These are phyloP conservation scores for Macquaria ambigua DNA, from an alignment of 2,113 vertebrate species.

Conservation along the genomic window DNA sequence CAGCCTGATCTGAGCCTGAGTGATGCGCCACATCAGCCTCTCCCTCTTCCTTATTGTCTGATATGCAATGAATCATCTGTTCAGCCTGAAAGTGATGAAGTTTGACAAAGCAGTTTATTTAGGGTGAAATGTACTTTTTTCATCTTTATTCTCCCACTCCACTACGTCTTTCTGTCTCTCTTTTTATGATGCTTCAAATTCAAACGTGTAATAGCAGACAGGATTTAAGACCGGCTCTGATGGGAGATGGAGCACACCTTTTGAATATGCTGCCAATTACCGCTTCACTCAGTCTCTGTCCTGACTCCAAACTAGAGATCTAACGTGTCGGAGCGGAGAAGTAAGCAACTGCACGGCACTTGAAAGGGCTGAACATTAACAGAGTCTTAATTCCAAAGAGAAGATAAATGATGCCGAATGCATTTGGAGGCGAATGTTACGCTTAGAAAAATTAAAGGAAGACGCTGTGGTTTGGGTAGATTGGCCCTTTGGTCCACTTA, in stretches of 20 bases:
- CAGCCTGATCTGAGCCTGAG: conserved; percentile 40
- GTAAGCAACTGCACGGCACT: conserved; percentile 33
- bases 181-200: conserved; percentile 41
- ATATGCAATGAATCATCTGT: conserved; percentile 45
- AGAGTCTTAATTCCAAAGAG: conserved; percentile 38
- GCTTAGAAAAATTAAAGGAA: conserved; percentile 49
- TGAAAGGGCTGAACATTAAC: conserved; percentile 54
- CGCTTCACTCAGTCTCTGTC: conserved; percentile 50
- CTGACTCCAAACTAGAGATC: conserved; percentile 65
- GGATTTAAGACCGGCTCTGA: conserved; percentile 50
- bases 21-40: conserved; percentile 49
- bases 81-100: conserved; percentile 39
- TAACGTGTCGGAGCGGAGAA: conserved; percentile 39
- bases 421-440: conserved; percentile 21
- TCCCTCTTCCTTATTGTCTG: conserved; percentile 42
- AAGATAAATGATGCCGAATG: conserved; percentile 39
- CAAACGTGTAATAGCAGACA: conserved; percentile 45
- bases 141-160: conserved; percentile 6
- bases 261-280: conserved; percentile 72
- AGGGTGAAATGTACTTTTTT: conserved; percentile 49
- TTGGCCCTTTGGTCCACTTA: conserved; percentile 39
- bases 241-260: conserved; percentile 58
- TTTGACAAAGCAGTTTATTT: conserved; percentile 70
- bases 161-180: neutral
- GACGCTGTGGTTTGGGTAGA: neutral